Base-by-base conservation (phyloP, 2,113 vertebrate genomes). In the Centropus unirufus region DNA sequence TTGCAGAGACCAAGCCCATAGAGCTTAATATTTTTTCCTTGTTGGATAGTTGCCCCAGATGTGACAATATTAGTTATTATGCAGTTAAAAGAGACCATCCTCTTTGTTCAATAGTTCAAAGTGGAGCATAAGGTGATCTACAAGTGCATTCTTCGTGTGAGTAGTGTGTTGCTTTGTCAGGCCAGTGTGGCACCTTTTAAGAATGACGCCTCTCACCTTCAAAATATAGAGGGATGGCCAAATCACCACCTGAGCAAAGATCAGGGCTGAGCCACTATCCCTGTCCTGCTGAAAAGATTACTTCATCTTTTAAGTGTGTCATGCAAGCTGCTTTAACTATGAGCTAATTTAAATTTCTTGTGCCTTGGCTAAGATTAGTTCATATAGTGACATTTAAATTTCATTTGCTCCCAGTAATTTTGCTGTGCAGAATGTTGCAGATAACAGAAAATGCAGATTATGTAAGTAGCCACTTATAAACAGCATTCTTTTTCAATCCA, bases 361-460 rank as follows among this genome's bases (percentile, higher is more conserved):
- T 61, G 64, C 73, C 94, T 94, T 90, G 83, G 66, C 91, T 82
- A 91, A 95, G 81, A 95, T 94, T 92, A 95, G 86, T 95, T 95
- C 76, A 64, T 90, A 70, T 54, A 93, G 78, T 94, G 96, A 92
- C 95, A 96, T 97, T 97, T 95, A 95, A 86, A 91, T 92, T 97
- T 92, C 42, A 94, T 96, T 96, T 92, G 51, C 64, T 94, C 3
- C 0, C 62, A 68, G 67, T 91, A 75, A 86, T 94, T 92, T 95
- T 97, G 79, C 89, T 94, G 74, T 94, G 89, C 73, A 80, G 83
- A 95, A 58, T 58, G 51, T 78, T 94, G 70, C 64, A 94, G 94
- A 95, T 96, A 96, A 92, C 62, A 94, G 92, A 96, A 97, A 96
- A 87, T 76, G 55, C 79, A 95, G 87, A 95, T 92, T 97, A 96